Evolutionary conservation across 1,140 invertebrate genomes (phyloP).

Genomic region (Pteromalus puparum): DNA sequence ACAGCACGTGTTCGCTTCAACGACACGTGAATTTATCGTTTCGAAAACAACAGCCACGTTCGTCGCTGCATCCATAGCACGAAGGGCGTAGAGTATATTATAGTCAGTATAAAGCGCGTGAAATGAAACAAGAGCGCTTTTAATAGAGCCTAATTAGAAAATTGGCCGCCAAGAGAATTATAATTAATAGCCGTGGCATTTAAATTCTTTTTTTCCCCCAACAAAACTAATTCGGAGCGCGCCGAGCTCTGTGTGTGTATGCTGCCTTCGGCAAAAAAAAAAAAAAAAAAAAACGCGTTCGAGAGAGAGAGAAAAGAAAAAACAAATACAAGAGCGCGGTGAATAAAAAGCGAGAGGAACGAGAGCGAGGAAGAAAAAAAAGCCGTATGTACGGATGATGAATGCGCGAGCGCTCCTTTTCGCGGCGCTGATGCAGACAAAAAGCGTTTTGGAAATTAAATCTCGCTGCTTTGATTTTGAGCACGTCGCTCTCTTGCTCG

Average conservation of each 20-base stretch:
- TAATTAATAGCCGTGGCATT: background rate
- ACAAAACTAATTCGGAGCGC: background rate
- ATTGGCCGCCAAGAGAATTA: background rate
- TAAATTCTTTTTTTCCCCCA: background rate
- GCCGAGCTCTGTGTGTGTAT: background rate
- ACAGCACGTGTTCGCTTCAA: slow-evolving; percentile 29
- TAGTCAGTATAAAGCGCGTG: background rate
- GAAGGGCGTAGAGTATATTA: background rate
- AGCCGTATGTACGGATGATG: no score
- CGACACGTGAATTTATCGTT: slow-evolving; percentile 54
- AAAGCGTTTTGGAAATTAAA: background rate
- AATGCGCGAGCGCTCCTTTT: no score
- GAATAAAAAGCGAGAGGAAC: background rate
- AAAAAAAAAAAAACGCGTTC: background rate
- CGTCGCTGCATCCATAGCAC: background rate
- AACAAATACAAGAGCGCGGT: slow-evolving; percentile 8
- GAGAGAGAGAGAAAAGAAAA: background rate
- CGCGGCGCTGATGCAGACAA: background rate
- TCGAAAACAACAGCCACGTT: background rate
- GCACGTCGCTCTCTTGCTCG: background rate
- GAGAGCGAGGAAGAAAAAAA: background rate
- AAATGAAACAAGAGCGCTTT: background rate
- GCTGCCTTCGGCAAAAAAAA: background rate
- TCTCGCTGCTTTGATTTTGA: background rate
- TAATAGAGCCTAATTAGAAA: slow-evolving; percentile 11